Conservation (phyloP, 2,113 vertebrate genomes). For the Corythornis madagascariensis region DNA sequence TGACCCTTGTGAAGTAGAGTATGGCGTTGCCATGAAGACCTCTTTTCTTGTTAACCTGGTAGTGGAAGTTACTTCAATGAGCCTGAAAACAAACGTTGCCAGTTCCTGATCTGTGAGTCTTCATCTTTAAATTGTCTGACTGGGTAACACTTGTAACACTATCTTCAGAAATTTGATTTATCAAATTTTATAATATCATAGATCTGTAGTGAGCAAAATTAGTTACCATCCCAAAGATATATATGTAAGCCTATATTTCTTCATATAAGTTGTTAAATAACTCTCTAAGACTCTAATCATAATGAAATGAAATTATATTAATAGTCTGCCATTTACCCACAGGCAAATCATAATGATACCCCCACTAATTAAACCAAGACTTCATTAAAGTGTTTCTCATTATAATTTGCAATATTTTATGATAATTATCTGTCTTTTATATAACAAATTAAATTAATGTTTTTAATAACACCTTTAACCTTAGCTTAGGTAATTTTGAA, state of each 20-base stretch:
- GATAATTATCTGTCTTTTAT: slow-evolving; percentile 71
- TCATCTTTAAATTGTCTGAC: not conserved
- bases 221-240: not conserved
- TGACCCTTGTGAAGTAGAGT: not conserved
- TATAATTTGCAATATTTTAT: slow-evolving; percentile 74
- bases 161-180: not conserved
- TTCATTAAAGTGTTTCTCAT: slow-evolving; percentile 73
- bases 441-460: slow-evolving; percentile 76
- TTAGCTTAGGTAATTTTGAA: slow-evolving; percentile 68
- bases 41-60: not conserved
- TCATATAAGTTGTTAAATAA: slow-evolving; percentile 63
- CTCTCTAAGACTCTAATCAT: slow-evolving; percentile 49
- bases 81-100: not conserved
- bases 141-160: not conserved
- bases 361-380: slow-evolving; percentile 58
- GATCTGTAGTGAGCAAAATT: not conserved
- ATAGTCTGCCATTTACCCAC: slow-evolving; percentile 54
- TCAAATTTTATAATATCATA: not conserved
- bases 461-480: slow-evolving; percentile 78
- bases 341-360: slow-evolving; percentile 55
- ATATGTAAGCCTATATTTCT: slow-evolving; percentile 51
- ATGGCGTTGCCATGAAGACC: not conserved
- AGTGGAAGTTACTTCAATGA: not conserved
- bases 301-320: slow-evolving; percentile 67
- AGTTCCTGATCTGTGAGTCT: not conserved